phyloP scores from a whole-genome alignment of 2,113 vertebrate genomes.

The Eolophus roseicapilla region DNA sequence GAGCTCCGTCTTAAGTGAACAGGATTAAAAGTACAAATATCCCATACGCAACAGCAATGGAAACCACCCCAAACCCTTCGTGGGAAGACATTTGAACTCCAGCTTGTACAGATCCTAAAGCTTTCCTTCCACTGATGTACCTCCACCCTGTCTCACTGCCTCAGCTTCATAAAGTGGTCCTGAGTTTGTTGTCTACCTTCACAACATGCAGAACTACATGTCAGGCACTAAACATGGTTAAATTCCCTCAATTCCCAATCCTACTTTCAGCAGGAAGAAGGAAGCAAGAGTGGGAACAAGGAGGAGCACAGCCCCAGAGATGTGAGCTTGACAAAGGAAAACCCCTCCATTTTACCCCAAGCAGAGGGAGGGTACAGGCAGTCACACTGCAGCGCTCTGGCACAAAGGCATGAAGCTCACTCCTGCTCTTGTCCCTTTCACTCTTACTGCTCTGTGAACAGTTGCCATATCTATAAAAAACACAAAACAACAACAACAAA shows the following conservation, averaged over 20 bases:
- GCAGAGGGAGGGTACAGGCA: background rate
- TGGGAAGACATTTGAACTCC: background rate
- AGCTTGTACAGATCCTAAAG: background rate
- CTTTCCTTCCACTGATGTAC: background rate
- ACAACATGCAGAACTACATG: background rate
- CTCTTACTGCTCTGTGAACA: background rate
- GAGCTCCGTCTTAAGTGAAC: background rate
- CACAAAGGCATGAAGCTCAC: background rate
- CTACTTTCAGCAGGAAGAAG: background rate
- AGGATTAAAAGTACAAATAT: background rate
- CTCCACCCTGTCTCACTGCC: background rate
- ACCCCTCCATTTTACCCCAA: accelerated
- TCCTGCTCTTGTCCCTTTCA: accelerated
- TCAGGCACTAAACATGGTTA: accelerated
- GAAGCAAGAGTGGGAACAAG: background rate
- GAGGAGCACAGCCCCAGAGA: background rate
- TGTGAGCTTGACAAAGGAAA: accelerated
- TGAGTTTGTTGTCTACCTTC: background rate
- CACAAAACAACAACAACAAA: background rate
- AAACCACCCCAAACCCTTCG: background rate
- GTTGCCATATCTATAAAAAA: background rate
- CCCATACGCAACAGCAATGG: background rate
- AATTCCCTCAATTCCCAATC: background rate
- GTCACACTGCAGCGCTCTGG: background rate
- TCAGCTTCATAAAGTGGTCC: background rate